Base-by-base conservation (phyloP, 2,888 invertebrate genomes). In the Alloscopus bannaensis region DNA sequence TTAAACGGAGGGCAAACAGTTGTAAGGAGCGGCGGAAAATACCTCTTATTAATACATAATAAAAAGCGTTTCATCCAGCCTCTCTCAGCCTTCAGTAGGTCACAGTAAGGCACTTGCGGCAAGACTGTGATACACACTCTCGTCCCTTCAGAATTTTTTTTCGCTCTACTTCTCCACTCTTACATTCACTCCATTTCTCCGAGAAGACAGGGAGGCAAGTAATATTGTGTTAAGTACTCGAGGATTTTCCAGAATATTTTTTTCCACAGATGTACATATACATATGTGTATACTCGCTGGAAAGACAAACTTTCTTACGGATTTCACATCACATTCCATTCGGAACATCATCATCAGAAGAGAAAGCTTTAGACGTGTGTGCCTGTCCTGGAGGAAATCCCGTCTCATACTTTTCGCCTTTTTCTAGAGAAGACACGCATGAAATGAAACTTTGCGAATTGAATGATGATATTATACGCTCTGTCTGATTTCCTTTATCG, bases 41-140 rank as follows among this genome's bases (percentile, higher is more conserved):
- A 31, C 57, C 57, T 57, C 65, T 65, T 73, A 65, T 71, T 71
- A 71, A 71, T 71, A 71, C 71, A 62, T 50, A 71, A 60, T 71
- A 71, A 71, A 71, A 71, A 29, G 71, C 50, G 62, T 50, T 45
- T 59, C 57, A 45, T 45, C n/a, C 40, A 6, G 57, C 59, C 31
- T 3, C 59, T 31, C 62, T 40, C 42, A 24, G 20, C 57, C 40
- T 55, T 62, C 24, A 20, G 28, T 18, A 45, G 62, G 31, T 31
- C 29, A 2, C 26, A 26, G 24, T 13, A 26, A 13, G 24, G 24
- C n/a, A 26, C 13, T 45, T 4, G 16, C n/a, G n/a, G 6, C 18
- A 18, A 16, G 29, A 11, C n/a, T n/a, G n/a, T 16, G 13, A 18
- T 45, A 45, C 3, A 6, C 45, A 45, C 45, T 16, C 45, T 36